A percentile compares a stretch with the other conserved stretches of the same genome.
phyloP scores from a whole-genome alignment of 64 coral and sea anemone genomes.

The Stichodactyla mertensii region DNA sequence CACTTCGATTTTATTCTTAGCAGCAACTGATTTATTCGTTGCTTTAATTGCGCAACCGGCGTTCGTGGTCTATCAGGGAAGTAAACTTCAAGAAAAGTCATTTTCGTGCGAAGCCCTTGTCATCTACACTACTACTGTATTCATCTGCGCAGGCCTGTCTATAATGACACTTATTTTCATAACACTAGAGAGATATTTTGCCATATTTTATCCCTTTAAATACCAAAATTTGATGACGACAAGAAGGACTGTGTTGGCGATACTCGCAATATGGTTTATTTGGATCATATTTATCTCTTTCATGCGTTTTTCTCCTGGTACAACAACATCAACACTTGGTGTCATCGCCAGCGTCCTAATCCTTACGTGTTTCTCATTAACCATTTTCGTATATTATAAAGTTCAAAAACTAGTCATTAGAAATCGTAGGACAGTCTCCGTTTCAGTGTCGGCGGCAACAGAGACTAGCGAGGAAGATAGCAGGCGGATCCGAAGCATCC shows the following conservation, averaged over 20 bases:
- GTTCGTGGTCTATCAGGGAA: slow-evolving; percentile 58
- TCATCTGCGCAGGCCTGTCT: slow-evolving; percentile 57
- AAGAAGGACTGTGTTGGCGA: slow-evolving; percentile 14
- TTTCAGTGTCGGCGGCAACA: not conserved
- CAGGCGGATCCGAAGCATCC: not conserved
- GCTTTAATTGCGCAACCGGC: slow-evolving; percentile 41
- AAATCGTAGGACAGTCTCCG: slow-evolving; percentile 1
- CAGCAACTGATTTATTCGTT: slow-evolving; percentile 45
- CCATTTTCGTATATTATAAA: slow-evolving; percentile 57
- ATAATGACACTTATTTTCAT: slow-evolving; percentile 64
- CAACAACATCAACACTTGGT: slow-evolving; percentile 15
- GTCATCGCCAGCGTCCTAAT: slow-evolving; percentile 41
- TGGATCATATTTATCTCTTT: slow-evolving; percentile 48
- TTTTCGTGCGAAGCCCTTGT: slow-evolving; percentile 54
- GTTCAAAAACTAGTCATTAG: slow-evolving; percentile 34
- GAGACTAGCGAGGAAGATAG: not conserved
- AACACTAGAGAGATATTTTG: slow-evolving; percentile 66
- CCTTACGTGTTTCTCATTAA: slow-evolving; percentile 33
- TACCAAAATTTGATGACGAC: slow-evolving; percentile 45
- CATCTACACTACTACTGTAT: slow-evolving; percentile 47
- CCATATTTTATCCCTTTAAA: slow-evolving; percentile 71
- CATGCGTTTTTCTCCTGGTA: slow-evolving; percentile 38
- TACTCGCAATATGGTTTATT: slow-evolving; percentile 42
- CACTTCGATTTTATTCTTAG: slow-evolving; percentile 69
- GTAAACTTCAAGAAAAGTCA: slow-evolving; percentile 18